phyloP scores from a whole-genome alignment of 2,888 invertebrate genomes.

The Auanema freiburgensis region DNA sequence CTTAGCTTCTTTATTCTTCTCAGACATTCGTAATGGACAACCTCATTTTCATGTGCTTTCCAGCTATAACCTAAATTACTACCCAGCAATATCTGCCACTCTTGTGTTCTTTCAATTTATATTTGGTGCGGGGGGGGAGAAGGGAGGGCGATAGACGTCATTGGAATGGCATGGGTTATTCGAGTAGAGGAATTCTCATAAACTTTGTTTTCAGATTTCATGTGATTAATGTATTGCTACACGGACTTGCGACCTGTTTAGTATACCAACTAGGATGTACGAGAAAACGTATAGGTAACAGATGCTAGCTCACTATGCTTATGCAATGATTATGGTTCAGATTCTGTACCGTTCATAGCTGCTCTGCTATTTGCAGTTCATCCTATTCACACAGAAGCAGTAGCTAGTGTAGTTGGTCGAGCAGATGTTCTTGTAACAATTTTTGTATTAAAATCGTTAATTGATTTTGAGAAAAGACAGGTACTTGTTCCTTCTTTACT shows the following conservation, averaged over 20 bases:
- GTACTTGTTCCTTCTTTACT: conserved; percentile 80
- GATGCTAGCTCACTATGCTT: conserved; percentile 62
- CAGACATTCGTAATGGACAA: too few relatives aligned
- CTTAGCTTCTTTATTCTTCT: too few relatives aligned
- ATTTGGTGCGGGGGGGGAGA: conserved; percentile 2
- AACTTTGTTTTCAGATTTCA: conserved; percentile 74
- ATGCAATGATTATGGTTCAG: too few relatives aligned
- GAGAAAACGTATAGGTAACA: conserved; percentile 4
- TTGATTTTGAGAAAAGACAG: too few relatives aligned
- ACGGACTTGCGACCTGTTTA: conserved; percentile 78
- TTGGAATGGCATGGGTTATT: neutral
- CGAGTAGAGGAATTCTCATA: neutral
- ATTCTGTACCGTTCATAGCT: conserved; percentile 64
- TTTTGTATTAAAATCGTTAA: too few relatives aligned
- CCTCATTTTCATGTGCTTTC: too few relatives aligned
- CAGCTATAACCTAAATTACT: too few relatives aligned
- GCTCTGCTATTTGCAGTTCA: conserved; percentile 89
- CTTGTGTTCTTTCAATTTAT: neutral
- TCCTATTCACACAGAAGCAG: conserved; percentile 91
- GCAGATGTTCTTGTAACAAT: conserved; percentile 78
- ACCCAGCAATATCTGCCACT: conserved; percentile 1
- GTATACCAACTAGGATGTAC: neutral
- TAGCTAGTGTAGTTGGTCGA: conserved; percentile 80
- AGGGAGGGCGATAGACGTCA: conserved; percentile 12
- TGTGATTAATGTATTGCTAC: conserved; percentile 81